These are phyloP conservation scores for Aelia acuminata DNA, from an alignment of 2,888 invertebrate species.

Conservation along the genomic window DNA sequence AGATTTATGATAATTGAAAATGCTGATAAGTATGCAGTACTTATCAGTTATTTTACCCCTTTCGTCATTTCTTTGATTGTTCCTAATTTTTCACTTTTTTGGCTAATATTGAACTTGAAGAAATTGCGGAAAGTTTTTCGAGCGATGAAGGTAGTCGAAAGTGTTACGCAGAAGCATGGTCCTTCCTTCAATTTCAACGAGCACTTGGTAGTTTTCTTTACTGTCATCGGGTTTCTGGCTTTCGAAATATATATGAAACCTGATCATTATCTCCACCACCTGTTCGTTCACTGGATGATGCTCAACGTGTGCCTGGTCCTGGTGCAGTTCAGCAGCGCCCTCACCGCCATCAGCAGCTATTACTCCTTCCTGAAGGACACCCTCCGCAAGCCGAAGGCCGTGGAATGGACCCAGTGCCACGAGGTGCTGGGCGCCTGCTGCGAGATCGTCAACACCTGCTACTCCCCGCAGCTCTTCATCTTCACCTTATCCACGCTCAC, in stretches of 20 bases:
- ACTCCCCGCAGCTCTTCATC: background rate
- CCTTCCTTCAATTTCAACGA: background rate
- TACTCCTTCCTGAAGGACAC: background rate
- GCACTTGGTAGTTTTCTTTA: background rate
- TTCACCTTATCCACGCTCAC: background rate
- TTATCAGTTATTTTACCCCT: background rate
- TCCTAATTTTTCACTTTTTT: background rate
- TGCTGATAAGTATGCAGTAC: background rate
- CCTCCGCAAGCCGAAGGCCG: background rate
- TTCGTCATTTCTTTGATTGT: background rate
- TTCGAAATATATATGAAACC: background rate
- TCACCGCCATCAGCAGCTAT: background rate
- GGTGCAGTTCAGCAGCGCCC: background rate
- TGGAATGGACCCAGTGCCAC: background rate
- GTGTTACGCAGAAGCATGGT: background rate
- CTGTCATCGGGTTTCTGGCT: background rate
- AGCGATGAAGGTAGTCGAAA: background rate
- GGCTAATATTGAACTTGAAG: background rate
- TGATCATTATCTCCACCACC: background rate
- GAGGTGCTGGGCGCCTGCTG: background rate
- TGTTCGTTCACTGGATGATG: background rate
- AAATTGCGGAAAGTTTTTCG: background rate
- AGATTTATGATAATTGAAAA: background rate
- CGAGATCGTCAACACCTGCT: background rate
- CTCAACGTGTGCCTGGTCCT: background rate